Conservation (phyloP, 2,113 vertebrate genomes). For the Cacatua alba region DNA sequence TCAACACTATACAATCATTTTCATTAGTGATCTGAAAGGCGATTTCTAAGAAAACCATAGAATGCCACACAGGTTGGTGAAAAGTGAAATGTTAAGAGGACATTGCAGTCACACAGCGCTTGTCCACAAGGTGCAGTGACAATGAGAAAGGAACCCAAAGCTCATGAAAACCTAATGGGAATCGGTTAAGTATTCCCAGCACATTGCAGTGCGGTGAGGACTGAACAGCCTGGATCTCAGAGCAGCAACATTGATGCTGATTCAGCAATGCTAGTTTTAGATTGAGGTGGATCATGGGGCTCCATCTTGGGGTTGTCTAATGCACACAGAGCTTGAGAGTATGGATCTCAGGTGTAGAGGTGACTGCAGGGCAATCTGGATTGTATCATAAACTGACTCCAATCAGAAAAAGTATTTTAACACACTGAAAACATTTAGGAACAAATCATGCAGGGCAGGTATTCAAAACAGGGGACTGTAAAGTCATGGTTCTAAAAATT, state of each 20-base stretch:
- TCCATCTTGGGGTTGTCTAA: background rate
- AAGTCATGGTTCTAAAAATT: background rate
- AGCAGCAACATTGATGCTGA: accelerated
- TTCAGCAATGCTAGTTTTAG: background rate
- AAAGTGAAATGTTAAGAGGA: background rate
- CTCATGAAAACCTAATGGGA: background rate
- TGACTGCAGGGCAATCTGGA: background rate
- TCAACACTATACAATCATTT: background rate
- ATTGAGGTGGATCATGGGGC: background rate
- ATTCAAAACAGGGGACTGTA: background rate
- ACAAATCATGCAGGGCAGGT: background rate
- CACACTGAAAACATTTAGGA: background rate
- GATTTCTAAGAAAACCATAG: background rate
- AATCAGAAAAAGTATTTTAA: background rate
- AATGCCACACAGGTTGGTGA: background rate
- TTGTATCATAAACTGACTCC: background rate
- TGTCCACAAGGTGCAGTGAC: background rate
- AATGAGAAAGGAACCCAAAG: background rate
- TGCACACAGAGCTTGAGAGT: background rate
- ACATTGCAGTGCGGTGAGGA: background rate
- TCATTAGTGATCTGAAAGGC: background rate
- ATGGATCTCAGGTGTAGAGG: background rate
- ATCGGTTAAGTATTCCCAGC: background rate
- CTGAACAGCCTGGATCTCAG: too few species aligned
- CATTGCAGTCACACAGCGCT: background rate